These are phyloP conservation scores for Phataginus tricuspis DNA, from an alignment of 2,797 vertebrate species.

Conservation along the genomic window DNA sequence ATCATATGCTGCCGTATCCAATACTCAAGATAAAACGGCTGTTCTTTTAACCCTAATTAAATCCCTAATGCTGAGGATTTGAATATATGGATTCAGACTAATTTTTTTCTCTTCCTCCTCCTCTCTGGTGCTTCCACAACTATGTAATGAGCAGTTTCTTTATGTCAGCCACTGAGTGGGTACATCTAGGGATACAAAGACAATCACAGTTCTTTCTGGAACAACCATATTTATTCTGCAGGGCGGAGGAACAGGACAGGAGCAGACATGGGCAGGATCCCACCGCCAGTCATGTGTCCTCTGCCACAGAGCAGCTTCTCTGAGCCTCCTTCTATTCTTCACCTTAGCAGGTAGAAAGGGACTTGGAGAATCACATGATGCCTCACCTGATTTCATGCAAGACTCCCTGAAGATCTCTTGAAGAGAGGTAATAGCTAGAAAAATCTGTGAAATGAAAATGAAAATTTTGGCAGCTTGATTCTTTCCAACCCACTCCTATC, in stretches of 20 bases:
- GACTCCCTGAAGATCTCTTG: background rate
- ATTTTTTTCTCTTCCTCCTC: background rate
- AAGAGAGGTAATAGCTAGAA: background rate
- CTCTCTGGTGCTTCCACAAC: background rate
- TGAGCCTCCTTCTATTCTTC: background rate
- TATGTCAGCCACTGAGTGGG: fast-evolving
- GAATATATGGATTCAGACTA: background rate
- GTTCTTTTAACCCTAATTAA: slow-evolving; percentile 74
- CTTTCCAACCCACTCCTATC: background rate
- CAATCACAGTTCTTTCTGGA: background rate
- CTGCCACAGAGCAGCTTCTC: background rate
- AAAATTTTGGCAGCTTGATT: background rate
- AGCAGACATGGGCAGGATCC: background rate
- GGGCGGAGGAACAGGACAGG: background rate
- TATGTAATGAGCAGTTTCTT: background rate
- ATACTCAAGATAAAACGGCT: slow-evolving; percentile 53
- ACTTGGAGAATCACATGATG: background rate
- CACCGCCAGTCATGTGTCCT: fast-evolving
- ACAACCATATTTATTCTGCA: background rate
- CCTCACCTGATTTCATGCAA: background rate
- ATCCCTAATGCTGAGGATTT: background rate
- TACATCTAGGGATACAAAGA: background rate
- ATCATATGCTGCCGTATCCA: background rate
- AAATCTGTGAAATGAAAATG: background rate
- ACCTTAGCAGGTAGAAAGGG: background rate